Percentiles rank a stretch among this genome's conserved stretches.
These are phyloP conservation scores for Odontothrips loti DNA, from an alignment of 2,888 invertebrate genomes.

Conservation along the genomic window DNA sequence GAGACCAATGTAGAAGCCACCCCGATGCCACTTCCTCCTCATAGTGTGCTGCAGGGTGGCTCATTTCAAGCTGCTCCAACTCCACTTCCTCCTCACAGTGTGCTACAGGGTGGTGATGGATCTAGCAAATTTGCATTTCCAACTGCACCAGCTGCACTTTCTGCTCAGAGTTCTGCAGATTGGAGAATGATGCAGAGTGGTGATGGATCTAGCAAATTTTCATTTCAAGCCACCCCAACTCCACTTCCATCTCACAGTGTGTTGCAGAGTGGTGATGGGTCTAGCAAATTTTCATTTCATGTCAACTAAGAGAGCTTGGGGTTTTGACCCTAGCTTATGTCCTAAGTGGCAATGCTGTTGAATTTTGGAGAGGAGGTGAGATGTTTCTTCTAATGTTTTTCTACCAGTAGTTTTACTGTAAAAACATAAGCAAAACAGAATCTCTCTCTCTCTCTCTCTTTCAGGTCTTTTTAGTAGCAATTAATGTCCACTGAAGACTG, in stretches of 20 bases:
- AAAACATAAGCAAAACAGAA: not conserved
- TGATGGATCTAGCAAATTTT: not conserved
- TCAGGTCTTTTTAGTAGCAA: not conserved
- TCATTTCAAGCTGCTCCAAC: too few relatives aligned
- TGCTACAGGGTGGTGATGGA: too few relatives aligned
- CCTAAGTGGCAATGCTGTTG: not conserved
- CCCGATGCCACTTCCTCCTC: not conserved
- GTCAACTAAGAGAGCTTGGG: not conserved
- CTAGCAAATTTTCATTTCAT: not conserved
- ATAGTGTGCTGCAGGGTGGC: not conserved
- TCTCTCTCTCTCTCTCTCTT: not conserved
- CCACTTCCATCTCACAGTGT: not conserved
- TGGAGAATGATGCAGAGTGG: not conserved
- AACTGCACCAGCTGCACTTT: too few relatives aligned
- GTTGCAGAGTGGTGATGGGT: not conserved
- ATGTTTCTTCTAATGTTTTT: not conserved
- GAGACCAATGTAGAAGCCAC: not conserved
- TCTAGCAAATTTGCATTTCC: too few relatives aligned
- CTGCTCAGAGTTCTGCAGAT: not conserved
- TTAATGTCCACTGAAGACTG: not conserved
- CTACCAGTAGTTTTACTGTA: not conserved
- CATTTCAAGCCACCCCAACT: too few relatives aligned
- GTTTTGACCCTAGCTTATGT: not conserved
- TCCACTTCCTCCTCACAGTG: too few relatives aligned
- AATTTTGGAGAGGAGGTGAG: not conserved